Percentiles rank a stretch among this genome's conserved stretches.
Conservation (phyloP, 2,797 vertebrate genomes). For the Pterois miles region DNA sequence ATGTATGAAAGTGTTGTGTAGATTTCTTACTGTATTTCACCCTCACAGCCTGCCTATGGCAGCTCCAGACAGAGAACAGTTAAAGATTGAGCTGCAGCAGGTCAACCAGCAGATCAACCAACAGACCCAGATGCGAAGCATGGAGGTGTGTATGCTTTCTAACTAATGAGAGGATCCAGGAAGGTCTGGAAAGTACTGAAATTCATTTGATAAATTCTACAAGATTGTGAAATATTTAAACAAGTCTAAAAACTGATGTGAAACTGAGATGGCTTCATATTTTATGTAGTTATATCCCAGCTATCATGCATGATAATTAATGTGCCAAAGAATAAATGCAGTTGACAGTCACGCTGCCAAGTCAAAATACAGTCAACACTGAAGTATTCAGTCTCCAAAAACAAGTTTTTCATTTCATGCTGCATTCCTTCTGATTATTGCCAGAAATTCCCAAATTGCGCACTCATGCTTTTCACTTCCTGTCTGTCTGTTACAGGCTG, state of each 20-base stretch:
- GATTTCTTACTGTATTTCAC: not conserved
- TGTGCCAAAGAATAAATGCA: not conserved
- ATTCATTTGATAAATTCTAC: not conserved
- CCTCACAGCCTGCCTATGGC: conserved; percentile 79
- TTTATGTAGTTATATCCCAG: not conserved
- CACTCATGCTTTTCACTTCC: conserved; percentile 28
- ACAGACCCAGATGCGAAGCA: conserved; percentile 92
- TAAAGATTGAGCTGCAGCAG: conserved; percentile 96
- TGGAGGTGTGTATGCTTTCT: conserved; percentile 85
- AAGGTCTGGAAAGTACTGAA: not conserved
- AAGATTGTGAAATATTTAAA: not conserved
- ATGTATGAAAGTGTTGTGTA: not conserved
- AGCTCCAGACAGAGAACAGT: conserved; percentile 90
- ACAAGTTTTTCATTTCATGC: not conserved
- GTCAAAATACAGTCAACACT: not conserved
- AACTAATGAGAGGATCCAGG: not conserved
- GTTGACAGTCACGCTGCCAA: not conserved
- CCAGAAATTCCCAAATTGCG: conserved; percentile 1
- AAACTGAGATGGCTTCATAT: not conserved
- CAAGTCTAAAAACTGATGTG: not conserved
- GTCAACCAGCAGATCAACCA: conserved; percentile 96
- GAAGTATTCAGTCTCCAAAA: not conserved
- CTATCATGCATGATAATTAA: not conserved
- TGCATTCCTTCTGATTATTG: not conserved
- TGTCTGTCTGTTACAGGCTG: conserved; percentile 80